A percentile compares a stretch with the other conserved stretches of the same genome.
These are phyloP conservation scores for Lanistes nyassanus DNA, from an alignment of 1,140 invertebrate species.

Conservation along the genomic window DNA sequence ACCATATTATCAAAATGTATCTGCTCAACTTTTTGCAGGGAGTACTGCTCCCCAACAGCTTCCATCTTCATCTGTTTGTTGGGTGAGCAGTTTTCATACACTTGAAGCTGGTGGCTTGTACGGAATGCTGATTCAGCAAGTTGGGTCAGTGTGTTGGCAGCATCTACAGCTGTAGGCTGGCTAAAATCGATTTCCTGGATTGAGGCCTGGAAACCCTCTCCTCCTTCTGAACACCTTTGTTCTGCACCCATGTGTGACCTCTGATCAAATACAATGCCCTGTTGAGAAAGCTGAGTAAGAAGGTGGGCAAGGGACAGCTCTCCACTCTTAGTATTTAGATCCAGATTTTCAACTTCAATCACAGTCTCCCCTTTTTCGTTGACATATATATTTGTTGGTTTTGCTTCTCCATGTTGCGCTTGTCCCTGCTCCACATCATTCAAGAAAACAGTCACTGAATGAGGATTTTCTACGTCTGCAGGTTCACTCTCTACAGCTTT, in stretches of 20 bases:
- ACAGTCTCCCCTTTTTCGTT: conserved; percentile 37
- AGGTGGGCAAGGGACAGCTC: conserved; percentile 34
- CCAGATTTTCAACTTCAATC: conserved; percentile 34
- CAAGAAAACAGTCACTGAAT: conserved; percentile 9
- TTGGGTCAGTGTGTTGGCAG: conserved; percentile 35
- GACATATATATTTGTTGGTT: conserved; percentile 33
- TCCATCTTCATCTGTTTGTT: conserved; percentile 16
- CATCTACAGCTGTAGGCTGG: conserved; percentile 36
- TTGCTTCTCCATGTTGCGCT: conserved; percentile 5
- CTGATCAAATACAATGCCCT: conserved; percentile 40
- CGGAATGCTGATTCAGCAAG: conserved; percentile 28
- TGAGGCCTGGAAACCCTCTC: background rate
- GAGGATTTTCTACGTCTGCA: conserved; percentile 10
- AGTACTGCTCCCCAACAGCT: conserved; percentile 13
- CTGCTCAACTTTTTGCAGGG: conserved; percentile 3
- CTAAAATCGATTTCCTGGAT: conserved; percentile 5
- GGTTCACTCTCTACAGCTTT: background rate
- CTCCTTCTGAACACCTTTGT: background rate
- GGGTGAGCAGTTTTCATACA: conserved; percentile 4
- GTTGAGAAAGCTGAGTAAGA: conserved; percentile 32
- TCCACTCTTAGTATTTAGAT: conserved; percentile 31
- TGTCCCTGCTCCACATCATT: background rate
- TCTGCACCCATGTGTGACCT: conserved; percentile 3
- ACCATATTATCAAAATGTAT: background rate
- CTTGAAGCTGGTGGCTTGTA: conserved; percentile 1